Evolutionary conservation across 2,113 vertebrate species (phyloP).

Genomic region (Okapia johnstoni): DNA sequence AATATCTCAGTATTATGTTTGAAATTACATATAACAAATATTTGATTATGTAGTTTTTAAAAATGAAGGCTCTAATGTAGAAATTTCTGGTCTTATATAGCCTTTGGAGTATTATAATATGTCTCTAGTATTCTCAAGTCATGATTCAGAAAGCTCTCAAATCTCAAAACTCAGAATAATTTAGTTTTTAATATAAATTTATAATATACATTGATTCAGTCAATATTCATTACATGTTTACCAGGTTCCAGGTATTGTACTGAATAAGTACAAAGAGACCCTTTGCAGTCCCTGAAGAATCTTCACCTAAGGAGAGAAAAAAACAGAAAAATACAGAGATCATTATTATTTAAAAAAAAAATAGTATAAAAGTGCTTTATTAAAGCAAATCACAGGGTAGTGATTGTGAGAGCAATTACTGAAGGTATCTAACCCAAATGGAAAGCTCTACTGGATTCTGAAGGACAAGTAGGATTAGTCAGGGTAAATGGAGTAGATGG

Average conservation of each 20-base stretch:
- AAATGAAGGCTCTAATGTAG: background rate
- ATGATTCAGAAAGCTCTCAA: background rate
- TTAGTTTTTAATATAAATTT: constrained; percentile 25
- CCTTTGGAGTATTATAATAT: background rate
- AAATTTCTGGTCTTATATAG: background rate
- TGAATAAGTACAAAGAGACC: background rate
- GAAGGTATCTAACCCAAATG: background rate
- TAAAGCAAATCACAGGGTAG: background rate
- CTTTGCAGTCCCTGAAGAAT: background rate
- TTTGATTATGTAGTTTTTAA: constrained; percentile 31
- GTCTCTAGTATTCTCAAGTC: background rate
- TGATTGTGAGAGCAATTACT: background rate
- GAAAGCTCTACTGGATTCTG: background rate
- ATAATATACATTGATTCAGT: background rate
- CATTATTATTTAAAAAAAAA: background rate
- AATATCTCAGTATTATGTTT: constrained; percentile 54
- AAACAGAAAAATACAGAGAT: background rate
- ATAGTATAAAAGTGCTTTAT: background rate
- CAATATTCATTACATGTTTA: background rate
- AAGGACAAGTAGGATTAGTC: background rate
- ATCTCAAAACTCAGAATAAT: background rate
- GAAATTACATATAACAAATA: constrained; percentile 55
- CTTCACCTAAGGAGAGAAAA: background rate
- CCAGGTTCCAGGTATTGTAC: background rate
- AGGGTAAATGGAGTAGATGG: background rate